phyloP scores from a whole-genome alignment of 2,113 vertebrate species.

The Phaethornis superciliosus region DNA sequence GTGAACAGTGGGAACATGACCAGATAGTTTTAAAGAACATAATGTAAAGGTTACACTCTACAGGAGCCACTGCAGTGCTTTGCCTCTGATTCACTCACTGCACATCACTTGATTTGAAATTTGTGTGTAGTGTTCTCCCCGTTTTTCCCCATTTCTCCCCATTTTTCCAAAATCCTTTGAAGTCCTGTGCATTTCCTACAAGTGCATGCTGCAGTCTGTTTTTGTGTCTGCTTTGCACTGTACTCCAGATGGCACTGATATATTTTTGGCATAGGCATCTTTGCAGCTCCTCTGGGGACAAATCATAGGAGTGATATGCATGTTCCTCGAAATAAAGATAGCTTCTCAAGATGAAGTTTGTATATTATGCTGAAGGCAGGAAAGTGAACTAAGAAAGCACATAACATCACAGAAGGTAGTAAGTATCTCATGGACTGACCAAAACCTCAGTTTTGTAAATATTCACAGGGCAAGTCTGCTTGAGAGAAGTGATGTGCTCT shows the following conservation, averaged over 20 bases:
- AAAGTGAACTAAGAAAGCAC: neutral
- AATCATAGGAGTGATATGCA: neutral
- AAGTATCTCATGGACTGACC: neutral
- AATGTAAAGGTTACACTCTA: neutral
- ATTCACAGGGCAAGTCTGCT: neutral
- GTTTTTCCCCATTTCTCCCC: neutral
- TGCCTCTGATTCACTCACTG: neutral
- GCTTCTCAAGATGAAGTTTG: neutral
- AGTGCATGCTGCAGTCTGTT: neutral
- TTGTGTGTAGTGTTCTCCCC: neutral
- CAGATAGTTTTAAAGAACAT: neutral
- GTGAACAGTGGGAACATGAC: neutral
- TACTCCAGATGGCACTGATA: conserved; percentile 22
- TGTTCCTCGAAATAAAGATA: neutral
- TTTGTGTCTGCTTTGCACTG: neutral
- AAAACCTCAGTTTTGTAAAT: neutral
- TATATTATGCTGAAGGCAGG: neutral
- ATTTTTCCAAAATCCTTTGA: neutral
- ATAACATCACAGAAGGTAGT: neutral
- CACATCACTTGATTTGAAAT: neutral
- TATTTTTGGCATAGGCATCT: neutral
- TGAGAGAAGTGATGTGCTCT: neutral
- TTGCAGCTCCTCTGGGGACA: neutral
- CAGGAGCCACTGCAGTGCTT: neutral
- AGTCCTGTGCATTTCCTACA: neutral